phyloP scores from a whole-genome alignment of 2,888 invertebrate genomes.

The Xanthostigma xanthostigma region DNA sequence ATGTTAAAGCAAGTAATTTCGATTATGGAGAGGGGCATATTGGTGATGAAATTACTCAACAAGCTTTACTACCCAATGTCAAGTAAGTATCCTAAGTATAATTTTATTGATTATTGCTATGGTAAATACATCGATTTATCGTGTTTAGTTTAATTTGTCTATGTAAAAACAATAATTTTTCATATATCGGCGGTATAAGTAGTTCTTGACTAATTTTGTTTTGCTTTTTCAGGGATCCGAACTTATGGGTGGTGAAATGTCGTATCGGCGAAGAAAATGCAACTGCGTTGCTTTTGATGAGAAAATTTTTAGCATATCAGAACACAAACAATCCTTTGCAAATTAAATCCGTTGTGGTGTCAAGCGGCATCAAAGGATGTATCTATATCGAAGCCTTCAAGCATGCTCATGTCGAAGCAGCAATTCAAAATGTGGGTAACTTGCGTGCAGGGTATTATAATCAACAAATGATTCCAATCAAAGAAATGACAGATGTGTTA shows the following conservation, averaged over 20 bases:
- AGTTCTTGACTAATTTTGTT: too few relatives aligned
- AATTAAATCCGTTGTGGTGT: constrained; percentile 93
- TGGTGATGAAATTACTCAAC: constrained; percentile 97
- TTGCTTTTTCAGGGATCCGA: constrained; percentile 62
- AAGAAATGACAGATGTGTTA: constrained; percentile 98
- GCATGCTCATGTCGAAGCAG: constrained; percentile 92
- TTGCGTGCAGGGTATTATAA: constrained; percentile 85
- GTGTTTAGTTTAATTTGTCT: too few relatives aligned
- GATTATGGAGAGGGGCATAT: constrained; percentile 95
- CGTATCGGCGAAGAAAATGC: constrained; percentile 93
- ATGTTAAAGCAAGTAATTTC: constrained; percentile 70
- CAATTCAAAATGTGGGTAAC: constrained; percentile 87
- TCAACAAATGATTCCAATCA: constrained; percentile 97
- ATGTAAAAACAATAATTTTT: too few relatives aligned
- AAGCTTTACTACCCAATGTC: constrained; percentile 90
- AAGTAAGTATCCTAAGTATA: constrained; percentile 43
- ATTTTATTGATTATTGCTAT: not conserved
- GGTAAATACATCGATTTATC: too few relatives aligned
- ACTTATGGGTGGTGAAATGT: constrained; percentile 98
- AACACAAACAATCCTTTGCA: constrained; percentile 71
- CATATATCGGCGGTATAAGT: too few relatives aligned
- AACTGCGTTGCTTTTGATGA: constrained; percentile 84
- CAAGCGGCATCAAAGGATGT: constrained; percentile 95
- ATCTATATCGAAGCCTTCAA: constrained; percentile 97
- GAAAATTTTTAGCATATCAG: constrained; percentile 88